Conservation (phyloP, 2,113 vertebrate species). For the Suncus etruscus region DNA sequence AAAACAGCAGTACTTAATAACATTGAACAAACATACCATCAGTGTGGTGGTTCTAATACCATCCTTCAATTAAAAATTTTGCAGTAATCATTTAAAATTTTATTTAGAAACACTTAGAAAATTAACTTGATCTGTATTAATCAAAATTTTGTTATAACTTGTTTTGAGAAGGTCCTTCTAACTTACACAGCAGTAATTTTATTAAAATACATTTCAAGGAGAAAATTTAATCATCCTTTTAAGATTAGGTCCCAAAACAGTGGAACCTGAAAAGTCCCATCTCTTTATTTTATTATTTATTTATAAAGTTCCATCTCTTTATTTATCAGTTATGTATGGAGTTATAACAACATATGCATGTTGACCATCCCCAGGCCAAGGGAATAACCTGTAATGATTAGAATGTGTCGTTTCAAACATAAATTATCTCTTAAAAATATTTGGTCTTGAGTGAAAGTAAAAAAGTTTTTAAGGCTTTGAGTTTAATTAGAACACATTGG, state of each 20-base stretch:
- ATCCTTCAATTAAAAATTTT: neutral
- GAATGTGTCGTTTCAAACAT: neutral
- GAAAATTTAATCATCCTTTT: neutral
- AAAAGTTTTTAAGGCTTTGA: too few relatives aligned
- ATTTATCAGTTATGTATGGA: neutral
- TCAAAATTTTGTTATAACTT: constrained; percentile 14
- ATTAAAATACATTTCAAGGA: constrained; percentile 1
- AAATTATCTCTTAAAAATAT: neutral
- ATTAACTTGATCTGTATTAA: neutral
- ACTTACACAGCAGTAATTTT: neutral
- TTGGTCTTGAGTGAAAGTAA: too few relatives aligned
- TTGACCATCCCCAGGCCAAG: neutral
- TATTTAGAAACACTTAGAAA: neutral
- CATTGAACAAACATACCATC: neutral
- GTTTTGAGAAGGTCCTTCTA: neutral
- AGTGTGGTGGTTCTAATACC: neutral
- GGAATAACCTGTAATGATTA: too few relatives aligned
- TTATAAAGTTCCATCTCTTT: neutral
- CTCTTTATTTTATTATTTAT: neutral
- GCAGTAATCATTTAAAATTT: neutral
- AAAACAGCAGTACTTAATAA: neutral
- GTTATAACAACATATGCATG: neutral
- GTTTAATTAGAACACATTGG: too few relatives aligned
- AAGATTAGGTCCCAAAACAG: neutral
- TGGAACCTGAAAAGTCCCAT: neutral